These are phyloP conservation scores for Ageneiosus marmoratus DNA, from an alignment of 2,113 vertebrate species.

Conservation along the genomic window DNA sequence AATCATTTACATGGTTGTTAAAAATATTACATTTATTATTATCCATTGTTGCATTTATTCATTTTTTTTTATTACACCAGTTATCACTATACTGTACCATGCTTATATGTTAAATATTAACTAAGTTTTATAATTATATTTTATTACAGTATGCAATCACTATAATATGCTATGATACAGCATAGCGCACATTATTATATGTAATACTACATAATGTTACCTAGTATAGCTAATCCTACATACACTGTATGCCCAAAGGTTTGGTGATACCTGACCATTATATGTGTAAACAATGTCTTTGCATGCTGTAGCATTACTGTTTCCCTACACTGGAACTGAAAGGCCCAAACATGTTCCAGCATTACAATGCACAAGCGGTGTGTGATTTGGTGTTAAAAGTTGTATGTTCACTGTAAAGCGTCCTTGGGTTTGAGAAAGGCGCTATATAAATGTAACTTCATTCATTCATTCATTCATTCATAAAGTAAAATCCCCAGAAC, in stretches of 20 bases:
- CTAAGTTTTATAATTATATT: neutral
- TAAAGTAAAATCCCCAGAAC: neutral
- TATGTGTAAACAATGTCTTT: neutral
- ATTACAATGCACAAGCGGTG: too few species aligned
- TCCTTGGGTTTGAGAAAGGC: too few species aligned
- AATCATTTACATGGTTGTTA: neutral
- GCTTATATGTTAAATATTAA: neutral
- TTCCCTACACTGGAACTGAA: neutral
- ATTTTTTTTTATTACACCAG: neutral
- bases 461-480: too few species aligned
- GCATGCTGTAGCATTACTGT: neutral
- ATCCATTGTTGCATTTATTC: neutral
- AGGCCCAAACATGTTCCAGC: neutral
- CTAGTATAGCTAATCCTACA: neutral
- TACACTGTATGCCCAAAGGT: neutral
- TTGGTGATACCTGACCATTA: neutral
- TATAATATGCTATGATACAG: neutral
- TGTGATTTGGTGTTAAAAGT: too few species aligned
- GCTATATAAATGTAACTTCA: too few species aligned
- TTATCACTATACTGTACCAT: neutral
- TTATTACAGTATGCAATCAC: neutral
- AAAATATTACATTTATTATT: neutral
- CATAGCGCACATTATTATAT: too few species aligned
- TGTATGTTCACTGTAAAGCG: too few species aligned
- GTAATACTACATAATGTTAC: neutral